Conservation (phyloP, 2,113 vertebrate species). For the Callithrix jacchus region DNA sequence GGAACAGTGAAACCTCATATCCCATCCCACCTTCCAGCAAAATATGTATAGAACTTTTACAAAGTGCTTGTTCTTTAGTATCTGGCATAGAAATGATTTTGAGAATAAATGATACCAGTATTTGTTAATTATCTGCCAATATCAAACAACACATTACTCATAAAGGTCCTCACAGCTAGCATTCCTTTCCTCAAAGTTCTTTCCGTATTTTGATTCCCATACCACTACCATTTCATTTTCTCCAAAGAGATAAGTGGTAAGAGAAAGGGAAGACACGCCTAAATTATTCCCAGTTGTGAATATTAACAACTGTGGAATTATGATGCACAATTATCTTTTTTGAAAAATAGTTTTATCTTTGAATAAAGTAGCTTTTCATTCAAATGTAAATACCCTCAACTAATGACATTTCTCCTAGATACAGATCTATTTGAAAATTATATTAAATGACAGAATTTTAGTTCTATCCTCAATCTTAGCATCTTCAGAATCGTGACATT, state of each 20-base stretch:
- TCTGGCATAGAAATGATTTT: not conserved
- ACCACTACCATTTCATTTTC: not conserved
- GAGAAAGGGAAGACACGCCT: not conserved
- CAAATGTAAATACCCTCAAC: not conserved
- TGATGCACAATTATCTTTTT: not conserved
- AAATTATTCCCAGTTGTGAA: not conserved
- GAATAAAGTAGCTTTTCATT: constrained; percentile 14
- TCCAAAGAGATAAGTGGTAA: not conserved
- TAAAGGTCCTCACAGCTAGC: not conserved
- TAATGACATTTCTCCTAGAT: not conserved
- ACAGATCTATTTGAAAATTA: not conserved
- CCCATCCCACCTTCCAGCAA: not conserved
- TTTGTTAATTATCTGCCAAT: not conserved
- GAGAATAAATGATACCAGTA: not conserved
- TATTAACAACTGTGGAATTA: not conserved
- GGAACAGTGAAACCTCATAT: constrained; percentile 75
- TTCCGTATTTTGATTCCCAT: not conserved
- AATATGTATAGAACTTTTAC: not conserved
- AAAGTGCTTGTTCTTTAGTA: not conserved
- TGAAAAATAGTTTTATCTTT: not conserved
- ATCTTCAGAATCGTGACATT: not conserved
- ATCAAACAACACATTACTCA: not conserved
- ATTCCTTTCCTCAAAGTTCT: not conserved
- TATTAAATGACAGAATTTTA: not conserved
- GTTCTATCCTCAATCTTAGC: not conserved